Base-by-base conservation (phyloP, 1,140 invertebrate species). In the Pseudomyrmex concolor region DNA sequence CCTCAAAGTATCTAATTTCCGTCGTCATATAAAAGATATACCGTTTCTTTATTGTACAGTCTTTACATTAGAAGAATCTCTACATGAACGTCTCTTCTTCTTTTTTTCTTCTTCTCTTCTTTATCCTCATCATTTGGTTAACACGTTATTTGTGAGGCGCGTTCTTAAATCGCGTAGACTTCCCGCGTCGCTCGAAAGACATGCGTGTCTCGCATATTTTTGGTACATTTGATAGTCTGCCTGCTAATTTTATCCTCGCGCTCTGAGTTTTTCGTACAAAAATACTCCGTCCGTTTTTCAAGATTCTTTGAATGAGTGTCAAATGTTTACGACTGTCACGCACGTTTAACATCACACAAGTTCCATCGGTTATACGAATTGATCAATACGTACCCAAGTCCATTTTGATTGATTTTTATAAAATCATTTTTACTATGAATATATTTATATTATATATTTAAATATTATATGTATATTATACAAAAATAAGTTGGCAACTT, bases 1-100 rank as follows among this genome's bases (percentile, higher is more conserved):
- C 8, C 25, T 19, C 12, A 25, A 12, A 1, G 48, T 84, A 84
- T 84, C 83, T 84, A 82, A 84, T 84, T 84, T 83, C 83, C 57
- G 76, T 81, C 62, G 55, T 71, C 83, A 54, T 81, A 70, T 70
- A 63, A 64, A 57, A 34, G 34, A 34, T 34, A 80, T 59, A 59
- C 48, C 60, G 25, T 82, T 82, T 82, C 60, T 64, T 82, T 74
- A 74, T 70, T 60, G 59, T 43, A 22, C 50, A 48, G 76, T 80
- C 76, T 71, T 80, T 80, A 71, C 66, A 80, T 80, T 50, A 60
- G 13, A 43, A 22, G 43, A 55, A 19, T 60, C 54, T 50, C 34
- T 59, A 60, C 12, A 59, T 17, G 19, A 51, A 67, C 12, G 17
- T 54, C 17, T 51, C 25, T 50, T 2, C 34, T 1, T 13, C 22